Percentiles rank a stretch among this genome's conserved stretches.
phyloP scores from a whole-genome alignment of 2,113 vertebrate genomes.

The Sylvietta virens region DNA sequence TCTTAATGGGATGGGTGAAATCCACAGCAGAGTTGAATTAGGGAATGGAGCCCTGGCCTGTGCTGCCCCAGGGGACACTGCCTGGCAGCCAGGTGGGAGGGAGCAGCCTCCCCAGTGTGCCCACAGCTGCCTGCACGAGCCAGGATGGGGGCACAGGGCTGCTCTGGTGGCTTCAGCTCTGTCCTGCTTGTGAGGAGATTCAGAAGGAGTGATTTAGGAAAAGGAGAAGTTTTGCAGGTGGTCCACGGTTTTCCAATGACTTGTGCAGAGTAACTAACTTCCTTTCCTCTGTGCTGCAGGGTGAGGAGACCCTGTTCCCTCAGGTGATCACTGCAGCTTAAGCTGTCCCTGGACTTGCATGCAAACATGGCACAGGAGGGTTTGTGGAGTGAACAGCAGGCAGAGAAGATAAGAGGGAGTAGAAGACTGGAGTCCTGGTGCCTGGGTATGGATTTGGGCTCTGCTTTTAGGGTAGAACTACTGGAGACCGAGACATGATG shows the following conservation, averaged over 20 bases:
- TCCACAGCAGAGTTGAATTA: background rate
- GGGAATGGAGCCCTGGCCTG: background rate
- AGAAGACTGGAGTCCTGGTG: background rate
- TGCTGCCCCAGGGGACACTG: background rate
- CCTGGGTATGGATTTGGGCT: background rate
- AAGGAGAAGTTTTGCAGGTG: background rate
- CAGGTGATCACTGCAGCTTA: background rate
- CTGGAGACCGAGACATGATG: background rate
- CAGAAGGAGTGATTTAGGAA: background rate
- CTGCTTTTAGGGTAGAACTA: background rate
- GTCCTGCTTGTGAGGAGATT: background rate
- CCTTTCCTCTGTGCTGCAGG: rapidly evolving
- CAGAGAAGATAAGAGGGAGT: background rate
- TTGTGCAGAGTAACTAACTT: background rate
- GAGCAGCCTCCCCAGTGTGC: background rate
- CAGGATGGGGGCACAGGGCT: background rate
- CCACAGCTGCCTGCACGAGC: background rate
- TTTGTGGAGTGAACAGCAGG: background rate
- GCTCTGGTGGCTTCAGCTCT: background rate
- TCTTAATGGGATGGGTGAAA: background rate
- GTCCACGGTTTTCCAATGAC: background rate
- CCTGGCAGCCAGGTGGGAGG: background rate
- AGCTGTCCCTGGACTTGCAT: background rate
- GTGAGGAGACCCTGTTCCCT: background rate
- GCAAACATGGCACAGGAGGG: background rate